Percentiles rank a stretch among this genome's conserved stretches.
These are phyloP conservation scores for Leucosticte australis DNA, from an alignment of 2,113 vertebrate genomes.

Conservation along the genomic window DNA sequence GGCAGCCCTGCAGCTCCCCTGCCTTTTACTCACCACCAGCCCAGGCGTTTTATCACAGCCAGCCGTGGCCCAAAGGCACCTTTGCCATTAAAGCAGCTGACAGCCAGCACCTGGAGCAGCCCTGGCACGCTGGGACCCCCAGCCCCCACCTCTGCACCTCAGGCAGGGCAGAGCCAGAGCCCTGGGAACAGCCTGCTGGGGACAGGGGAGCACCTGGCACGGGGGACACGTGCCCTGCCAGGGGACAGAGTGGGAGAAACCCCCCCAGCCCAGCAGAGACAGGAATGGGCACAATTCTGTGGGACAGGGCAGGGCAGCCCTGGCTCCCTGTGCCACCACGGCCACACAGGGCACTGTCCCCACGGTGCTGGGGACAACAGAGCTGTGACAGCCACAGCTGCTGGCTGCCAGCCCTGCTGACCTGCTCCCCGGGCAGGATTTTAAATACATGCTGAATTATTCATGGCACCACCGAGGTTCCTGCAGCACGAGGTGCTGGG, in stretches of 20 bases:
- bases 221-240: fast-evolving
- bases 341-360: not conserved
- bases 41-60: not conserved
- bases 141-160: not conserved
- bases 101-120: not conserved
- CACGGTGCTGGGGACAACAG: not conserved
- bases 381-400: not conserved
- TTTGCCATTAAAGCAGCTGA: not conserved
- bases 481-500: not conserved
- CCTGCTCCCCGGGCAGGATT: not conserved
- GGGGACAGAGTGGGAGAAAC: not conserved
- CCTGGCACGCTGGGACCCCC: fast-evolving
- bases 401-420: not conserved
- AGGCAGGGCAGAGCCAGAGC: not conserved
- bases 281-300: fast-evolving
- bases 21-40: not conserved
- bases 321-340: not conserved
- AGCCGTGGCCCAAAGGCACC: not conserved
- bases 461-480: not conserved
- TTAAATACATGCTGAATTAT: not conserved
- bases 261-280: not conserved
- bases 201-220: fast-evolving
- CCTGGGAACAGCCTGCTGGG: not conserved
- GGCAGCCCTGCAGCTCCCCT: not conserved
- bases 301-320: not conserved